phyloP scores from a whole-genome alignment of 2,113 vertebrate genomes.

The Ceyx margarethae region DNA sequence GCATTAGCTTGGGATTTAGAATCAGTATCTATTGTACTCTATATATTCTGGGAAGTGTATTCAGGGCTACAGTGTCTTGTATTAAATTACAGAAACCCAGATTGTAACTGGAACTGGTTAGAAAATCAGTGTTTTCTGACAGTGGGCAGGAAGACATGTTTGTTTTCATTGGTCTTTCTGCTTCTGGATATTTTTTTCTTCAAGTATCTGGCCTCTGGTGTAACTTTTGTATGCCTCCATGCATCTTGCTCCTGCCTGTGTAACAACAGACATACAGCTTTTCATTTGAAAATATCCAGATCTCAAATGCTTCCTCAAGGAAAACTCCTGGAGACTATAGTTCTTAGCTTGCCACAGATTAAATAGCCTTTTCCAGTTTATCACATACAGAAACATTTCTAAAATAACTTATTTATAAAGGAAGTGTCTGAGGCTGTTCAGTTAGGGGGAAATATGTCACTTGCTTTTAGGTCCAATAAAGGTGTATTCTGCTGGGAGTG shows the following conservation, averaged over 20 bases:
- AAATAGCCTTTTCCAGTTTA: background rate
- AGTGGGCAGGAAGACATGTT: background rate
- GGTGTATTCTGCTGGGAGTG: conserved; percentile 11
- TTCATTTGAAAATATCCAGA: background rate
- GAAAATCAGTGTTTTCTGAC: background rate
- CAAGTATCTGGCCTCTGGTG: background rate
- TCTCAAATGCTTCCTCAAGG: background rate
- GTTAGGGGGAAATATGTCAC: conserved; percentile 6
- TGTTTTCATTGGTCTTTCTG: background rate
- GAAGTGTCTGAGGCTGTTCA: background rate
- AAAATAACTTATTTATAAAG: conserved; percentile 38
- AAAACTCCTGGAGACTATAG: background rate
- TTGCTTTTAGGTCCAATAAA: conserved; percentile 39
- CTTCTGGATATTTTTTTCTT: background rate
- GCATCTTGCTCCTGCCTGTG: background rate
- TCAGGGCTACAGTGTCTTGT: background rate
- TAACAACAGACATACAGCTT: background rate
- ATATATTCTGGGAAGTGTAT: background rate
- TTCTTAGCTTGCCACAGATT: background rate
- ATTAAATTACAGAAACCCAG: background rate
- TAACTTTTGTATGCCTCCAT: background rate
- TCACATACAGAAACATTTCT: background rate
- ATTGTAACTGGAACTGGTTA: background rate
- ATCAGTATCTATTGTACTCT: background rate
- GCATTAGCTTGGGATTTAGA: background rate